Percentiles rank a stretch among this genome's conserved stretches.
Conservation (phyloP, 2,797 vertebrate species). For the Hipposideros larvatus region DNA sequence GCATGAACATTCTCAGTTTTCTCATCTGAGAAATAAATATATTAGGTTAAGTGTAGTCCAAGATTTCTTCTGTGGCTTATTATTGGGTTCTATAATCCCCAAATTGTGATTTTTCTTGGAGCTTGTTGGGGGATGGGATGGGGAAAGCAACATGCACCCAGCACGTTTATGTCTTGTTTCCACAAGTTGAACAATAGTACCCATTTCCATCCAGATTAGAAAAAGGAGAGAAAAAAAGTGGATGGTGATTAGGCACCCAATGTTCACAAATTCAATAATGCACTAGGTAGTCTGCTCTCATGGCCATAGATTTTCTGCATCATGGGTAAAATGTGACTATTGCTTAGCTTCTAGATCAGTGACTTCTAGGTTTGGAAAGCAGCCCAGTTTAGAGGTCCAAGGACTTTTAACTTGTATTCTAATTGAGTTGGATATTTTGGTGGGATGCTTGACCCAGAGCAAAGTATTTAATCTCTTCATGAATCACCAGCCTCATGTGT, state of each 20-base stretch:
- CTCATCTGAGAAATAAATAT: background rate
- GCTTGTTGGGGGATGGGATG: fast-evolving
- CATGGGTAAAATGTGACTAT: background rate
- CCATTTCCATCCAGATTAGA: background rate
- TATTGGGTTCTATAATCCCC: background rate
- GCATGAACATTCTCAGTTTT: background rate
- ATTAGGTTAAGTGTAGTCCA: background rate
- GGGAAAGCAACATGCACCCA: too few species aligned
- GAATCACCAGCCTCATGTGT: background rate
- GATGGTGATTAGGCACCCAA: background rate
- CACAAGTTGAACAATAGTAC: background rate
- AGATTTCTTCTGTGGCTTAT: background rate
- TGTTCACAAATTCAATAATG: background rate
- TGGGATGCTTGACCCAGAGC: background rate
- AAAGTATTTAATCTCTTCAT: background rate
- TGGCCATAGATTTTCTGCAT: background rate
- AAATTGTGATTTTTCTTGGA: background rate
- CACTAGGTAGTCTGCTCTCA: background rate
- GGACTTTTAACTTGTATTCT: background rate
- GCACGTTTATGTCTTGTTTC: background rate
- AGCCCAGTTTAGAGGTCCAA: background rate
- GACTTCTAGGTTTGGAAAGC: background rate
- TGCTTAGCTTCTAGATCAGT: background rate
- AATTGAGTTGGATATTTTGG: background rate
- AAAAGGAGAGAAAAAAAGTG: background rate